A percentile compares a stretch with the other conserved stretches of the same genome.
These are phyloP conservation scores for Yoshiicerus persimilis DNA, from an alignment of 1,140 invertebrate genomes.

Conservation along the genomic window DNA sequence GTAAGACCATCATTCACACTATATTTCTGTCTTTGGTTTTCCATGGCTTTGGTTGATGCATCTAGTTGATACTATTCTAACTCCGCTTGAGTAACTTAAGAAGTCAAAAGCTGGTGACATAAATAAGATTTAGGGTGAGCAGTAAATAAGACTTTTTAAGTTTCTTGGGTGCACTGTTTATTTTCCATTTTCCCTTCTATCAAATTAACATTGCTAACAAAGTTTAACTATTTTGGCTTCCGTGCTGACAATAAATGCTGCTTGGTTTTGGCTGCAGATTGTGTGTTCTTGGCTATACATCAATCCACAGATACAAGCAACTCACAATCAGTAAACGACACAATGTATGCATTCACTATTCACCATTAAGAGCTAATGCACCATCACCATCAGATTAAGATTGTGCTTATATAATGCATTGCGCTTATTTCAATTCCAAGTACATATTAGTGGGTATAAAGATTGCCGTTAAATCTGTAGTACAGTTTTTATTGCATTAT, in stretches of 20 bases:
- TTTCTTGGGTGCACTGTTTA: background rate
- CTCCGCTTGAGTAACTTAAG: background rate
- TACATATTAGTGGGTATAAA: background rate
- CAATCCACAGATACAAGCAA: background rate
- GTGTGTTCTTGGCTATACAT: background rate
- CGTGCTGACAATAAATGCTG: background rate
- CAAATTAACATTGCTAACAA: background rate
- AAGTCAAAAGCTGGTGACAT: background rate
- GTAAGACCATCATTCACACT: background rate
- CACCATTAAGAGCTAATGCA: background rate
- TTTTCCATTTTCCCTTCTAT: background rate
- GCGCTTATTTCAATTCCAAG: background rate
- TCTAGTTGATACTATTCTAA: background rate
- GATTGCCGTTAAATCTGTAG: background rate
- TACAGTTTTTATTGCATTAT: background rate
- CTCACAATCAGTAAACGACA: background rate
- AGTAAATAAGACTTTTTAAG: background rate
- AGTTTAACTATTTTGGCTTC: background rate
- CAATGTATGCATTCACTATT: no score
- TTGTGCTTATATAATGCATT: background rate
- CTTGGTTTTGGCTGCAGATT: background rate
- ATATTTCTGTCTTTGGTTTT: background rate
- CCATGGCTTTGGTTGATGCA: background rate
- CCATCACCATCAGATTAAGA: background rate
- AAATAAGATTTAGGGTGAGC: conserved; percentile 7